Base-by-base conservation (phyloP, 2,888 invertebrate genomes). In the Chydorus sphaericus region DNA sequence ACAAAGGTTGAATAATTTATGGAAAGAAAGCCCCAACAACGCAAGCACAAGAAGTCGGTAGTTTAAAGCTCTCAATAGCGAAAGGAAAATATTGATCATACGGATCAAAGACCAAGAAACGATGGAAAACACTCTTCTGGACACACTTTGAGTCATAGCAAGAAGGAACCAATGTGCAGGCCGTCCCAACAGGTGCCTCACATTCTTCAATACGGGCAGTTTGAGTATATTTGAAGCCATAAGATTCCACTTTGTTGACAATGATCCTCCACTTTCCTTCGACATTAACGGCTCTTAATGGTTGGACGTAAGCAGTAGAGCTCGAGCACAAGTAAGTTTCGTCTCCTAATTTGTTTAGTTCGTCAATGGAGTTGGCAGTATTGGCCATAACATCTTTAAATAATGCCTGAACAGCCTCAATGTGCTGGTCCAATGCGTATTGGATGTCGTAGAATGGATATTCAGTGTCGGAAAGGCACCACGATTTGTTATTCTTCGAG, bases 1-100 rank as follows among this genome's bases (percentile, higher is more conserved):
- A 38, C 3, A 10, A 1, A n/a, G 10, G 14, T 38, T 3, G 16
- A 3, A n/a, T 36, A n/a, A 4, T 36, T 51, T 30, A 50, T 11
- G 10, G 33, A 20, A 20, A 31, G 18, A 51, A 61, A 44, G 59
- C 59, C 4, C 58, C 62, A 28, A 62, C 55, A n/a, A 59, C 38
- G 54, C 64, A 64, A 39, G 63, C 61, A 53, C 65, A 65, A 48
- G 61, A 57, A 31, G 62, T 57, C 11, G 64, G 63, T 31, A 65
- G 56, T 55, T 62, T 60, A 60, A 65, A 65, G 37, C 54, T 60
- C 44, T 62, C 65, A 33, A 65, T 60, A 29, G 62, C 60, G 59
- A 65, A 65, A 11, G 64, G 65, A 55, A 62, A 63, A 57, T 64
- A 62, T 39, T 62, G 58, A 56, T 65, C 62, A 44, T 61, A 62